Conservation (phyloP, 2,797 vertebrate species). For the Syndactyla subalaris region DNA sequence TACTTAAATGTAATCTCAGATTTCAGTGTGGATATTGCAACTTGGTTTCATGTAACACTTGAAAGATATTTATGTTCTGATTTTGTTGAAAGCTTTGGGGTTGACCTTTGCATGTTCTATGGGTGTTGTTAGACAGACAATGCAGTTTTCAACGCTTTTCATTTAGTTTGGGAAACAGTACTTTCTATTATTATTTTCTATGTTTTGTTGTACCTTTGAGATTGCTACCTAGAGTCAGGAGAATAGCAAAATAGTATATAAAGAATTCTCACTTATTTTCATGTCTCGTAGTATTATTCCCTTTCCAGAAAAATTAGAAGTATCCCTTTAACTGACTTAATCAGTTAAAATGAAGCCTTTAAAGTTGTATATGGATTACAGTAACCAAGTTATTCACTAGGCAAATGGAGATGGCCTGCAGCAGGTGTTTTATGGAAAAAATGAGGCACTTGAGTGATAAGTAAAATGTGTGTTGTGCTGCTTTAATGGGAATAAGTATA, state of each 20-base stretch:
- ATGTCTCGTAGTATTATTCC: background rate
- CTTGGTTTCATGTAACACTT: background rate
- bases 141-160: background rate
- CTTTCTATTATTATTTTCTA: background rate
- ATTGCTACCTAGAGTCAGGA: background rate
- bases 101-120: background rate
- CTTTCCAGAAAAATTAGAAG: background rate
- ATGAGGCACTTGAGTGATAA: background rate
- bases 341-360: background rate
- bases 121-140: background rate
- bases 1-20: background rate
- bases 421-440: background rate
- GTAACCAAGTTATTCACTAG: background rate
- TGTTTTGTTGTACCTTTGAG: background rate
- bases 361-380: background rate
- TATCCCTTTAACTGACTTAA: background rate
- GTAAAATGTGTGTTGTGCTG: background rate
- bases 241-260: background rate
- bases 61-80: background rate
- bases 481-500: background rate
- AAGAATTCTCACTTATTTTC: background rate
- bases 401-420: background rate
- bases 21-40: background rate
- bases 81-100: background rate
- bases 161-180: background rate